Base-by-base conservation (phyloP, 2,797 vertebrate genomes). In the Fundulus diaphanus region DNA sequence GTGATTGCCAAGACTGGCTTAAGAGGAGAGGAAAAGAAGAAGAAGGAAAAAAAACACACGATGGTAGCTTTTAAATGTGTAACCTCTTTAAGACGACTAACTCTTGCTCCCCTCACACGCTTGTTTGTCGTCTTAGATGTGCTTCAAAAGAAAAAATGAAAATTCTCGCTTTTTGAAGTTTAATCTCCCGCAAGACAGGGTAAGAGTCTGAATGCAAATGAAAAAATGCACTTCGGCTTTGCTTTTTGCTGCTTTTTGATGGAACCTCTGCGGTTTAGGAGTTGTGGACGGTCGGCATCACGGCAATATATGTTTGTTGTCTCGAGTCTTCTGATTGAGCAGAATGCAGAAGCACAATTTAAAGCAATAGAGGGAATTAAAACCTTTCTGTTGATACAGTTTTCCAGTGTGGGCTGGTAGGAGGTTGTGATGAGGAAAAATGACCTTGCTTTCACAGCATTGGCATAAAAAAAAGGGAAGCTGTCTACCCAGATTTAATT, bases 171-270 rank as follows among this genome's bases (percentile, higher is more conserved):
- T 89, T 90, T 88, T 90, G 72, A 88, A 85, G 88, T 92, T 88
- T 83, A 89, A 92, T 92, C 86, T 87, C 79, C 78, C 20, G 1
- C 49, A 74, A 74, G 84, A 82, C 81, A 79, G 65, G 73, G 78
- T 81, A 66, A 83, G 74, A 88, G 85, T 78, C 82, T 83, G 82
- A 84, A 92, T 92, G 84, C 80, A 90, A 90, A 91, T 90, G 61
- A n/a, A 83, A 73, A 87, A 77, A 84, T 83, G 59, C 67, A 51
- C 72, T 83, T 74, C 29, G 29, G 81, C 71, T 86, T 78, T 79
- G 79, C 76, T 70, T 79, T 70, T 68, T 66, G 15, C 63, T 68
- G 65, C 79, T 61, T 57, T n/a, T 20, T 78, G 78, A 56, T 52
- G n/a, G 73, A 66, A 76, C 52, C 83, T n/a, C 71, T 42, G 61